A percentile compares a stretch with the other conserved stretches of the same genome.
Evolutionary conservation across 2,113 vertebrate genomes (phyloP).

Genomic region (Oceanites oceanicus): DNA sequence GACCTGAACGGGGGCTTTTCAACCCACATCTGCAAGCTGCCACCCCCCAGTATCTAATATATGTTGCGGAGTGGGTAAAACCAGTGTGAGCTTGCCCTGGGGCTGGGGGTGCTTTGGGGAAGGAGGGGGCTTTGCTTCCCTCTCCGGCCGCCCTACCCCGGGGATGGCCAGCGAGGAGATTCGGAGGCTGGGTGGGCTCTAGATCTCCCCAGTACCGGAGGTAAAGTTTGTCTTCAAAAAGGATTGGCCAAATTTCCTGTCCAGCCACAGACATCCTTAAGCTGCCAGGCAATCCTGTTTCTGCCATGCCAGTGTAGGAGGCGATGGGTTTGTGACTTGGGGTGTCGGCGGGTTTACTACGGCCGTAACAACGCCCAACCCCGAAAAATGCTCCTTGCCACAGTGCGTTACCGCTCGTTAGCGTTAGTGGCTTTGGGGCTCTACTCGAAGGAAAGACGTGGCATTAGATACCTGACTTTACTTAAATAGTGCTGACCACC

Average conservation of each 20-base stretch:
- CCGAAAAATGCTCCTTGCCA: background rate
- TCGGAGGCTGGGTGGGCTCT: background rate
- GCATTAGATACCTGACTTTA: background rate
- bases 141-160: background rate
- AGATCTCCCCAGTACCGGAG: background rate
- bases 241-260: background rate
- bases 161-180: background rate
- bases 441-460: background rate
- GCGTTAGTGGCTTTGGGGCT: background rate
- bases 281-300: background rate
- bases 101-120: background rate
- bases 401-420: rapidly evolving
- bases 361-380: background rate
- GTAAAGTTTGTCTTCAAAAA: background rate
- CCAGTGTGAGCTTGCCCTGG: background rate
- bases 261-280: background rate
- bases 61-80: background rate
- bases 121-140: background rate
- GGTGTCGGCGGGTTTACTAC: background rate
- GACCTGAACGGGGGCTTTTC: background rate
- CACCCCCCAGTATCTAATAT: background rate
- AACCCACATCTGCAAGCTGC: background rate
- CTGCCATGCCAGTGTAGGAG: background rate
- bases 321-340: background rate
- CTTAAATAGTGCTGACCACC: conserved; percentile 14